Evolutionary conservation across 2,888 invertebrate species (phyloP).

Genomic region (Xestia xanthographa): DNA sequence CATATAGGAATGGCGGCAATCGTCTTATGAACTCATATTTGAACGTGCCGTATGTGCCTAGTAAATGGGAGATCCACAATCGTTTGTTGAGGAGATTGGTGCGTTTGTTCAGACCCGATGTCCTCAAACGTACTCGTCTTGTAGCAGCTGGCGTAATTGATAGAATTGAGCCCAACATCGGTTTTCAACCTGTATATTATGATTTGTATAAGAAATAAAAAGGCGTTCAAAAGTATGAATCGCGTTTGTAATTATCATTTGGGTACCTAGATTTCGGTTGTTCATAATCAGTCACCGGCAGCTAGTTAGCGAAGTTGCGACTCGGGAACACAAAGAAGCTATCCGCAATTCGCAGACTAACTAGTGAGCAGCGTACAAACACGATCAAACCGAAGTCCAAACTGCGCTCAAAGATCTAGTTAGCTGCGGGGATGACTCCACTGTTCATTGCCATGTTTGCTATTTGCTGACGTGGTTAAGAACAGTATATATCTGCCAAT

Average conservation of each 20-base stretch:
- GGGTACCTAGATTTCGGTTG: conserved; percentile 62
- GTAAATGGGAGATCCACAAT: conserved; percentile 47
- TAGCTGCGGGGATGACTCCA: conserved; percentile 82
- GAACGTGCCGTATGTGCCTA: conserved; percentile 27
- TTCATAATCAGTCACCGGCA: conserved; percentile 78
- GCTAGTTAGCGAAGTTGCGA: conserved; percentile 87
- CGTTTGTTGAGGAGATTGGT: conserved; percentile 19
- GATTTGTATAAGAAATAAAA: conserved; percentile 56
- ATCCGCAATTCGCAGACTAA: conserved; percentile 85
- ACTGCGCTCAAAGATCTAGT: conserved; percentile 89
- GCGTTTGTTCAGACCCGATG: conserved; percentile 37
- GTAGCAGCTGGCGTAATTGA: conserved; percentile 38
- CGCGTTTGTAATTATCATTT: conserved; percentile 57
- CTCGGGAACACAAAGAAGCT: conserved; percentile 87
- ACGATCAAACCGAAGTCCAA: conserved; percentile 87
- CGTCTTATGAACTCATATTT: conserved; percentile 38
- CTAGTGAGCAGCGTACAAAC: conserved; percentile 85
- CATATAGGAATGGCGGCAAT: conserved; percentile 22
- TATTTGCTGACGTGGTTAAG: conserved; percentile 73
- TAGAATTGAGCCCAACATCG: conserved; percentile 42
- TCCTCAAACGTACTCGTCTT: conserved; percentile 33
- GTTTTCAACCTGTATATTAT: conserved; percentile 51
- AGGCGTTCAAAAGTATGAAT: background rate
- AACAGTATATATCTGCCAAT: conserved; percentile 68
- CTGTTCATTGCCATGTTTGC: conserved; percentile 81